Conservation (phyloP, 2,113 vertebrate species). For the Petroica traversi region DNA sequence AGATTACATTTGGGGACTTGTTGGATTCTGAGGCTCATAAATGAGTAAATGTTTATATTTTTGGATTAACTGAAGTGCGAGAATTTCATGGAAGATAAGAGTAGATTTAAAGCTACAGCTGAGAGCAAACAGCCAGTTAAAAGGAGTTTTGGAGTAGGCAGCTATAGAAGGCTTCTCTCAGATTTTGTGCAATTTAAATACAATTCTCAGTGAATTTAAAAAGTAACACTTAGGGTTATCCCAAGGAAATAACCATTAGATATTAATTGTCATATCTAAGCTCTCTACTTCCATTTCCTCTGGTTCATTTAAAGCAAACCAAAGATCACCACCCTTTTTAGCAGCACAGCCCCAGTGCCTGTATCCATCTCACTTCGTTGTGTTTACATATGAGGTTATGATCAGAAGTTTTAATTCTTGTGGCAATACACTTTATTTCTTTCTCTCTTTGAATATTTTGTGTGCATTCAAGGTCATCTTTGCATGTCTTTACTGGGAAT, state of each 20-base stretch:
- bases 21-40: conserved; percentile 3
- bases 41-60: conserved; percentile 53
- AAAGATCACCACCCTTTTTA: not conserved
- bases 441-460: not conserved
- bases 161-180: not conserved
- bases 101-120: not conserved
- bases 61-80: not conserved
- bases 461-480: not conserved
- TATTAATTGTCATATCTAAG: not conserved
- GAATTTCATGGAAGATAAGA: not conserved
- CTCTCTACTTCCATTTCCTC: not conserved
- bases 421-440: not conserved
- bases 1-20: not conserved
- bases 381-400: not conserved
- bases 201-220: not conserved
- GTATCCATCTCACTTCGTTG: not conserved
- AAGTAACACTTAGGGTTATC: not conserved
- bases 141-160: not conserved
- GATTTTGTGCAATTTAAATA: not conserved
- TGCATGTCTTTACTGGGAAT: not conserved
- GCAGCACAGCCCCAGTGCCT: not conserved
- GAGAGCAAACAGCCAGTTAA: not conserved
- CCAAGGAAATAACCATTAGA: not conserved
- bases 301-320: not conserved
- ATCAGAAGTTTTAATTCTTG: not conserved